Percentiles rank a stretch among this genome's conserved stretches.
Conservation (phyloP, 1,140 invertebrate genomes). For the Oreohelix idahoensis region DNA sequence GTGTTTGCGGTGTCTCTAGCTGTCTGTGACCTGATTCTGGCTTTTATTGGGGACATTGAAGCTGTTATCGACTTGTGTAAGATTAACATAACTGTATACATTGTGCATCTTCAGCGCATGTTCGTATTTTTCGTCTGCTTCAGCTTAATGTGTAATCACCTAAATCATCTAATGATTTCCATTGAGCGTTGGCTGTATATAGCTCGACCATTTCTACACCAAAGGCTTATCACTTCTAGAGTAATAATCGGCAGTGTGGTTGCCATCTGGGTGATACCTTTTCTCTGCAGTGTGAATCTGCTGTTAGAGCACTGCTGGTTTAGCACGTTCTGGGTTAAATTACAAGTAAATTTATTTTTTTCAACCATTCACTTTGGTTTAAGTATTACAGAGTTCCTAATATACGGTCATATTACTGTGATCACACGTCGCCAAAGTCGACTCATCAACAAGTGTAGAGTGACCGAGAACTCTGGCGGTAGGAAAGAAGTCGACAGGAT, state of each 20-base stretch:
- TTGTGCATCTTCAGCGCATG: not conserved
- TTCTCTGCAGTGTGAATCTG: not conserved
- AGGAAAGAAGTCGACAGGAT: not conserved
- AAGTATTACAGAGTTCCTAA: not conserved
- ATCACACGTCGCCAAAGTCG: not conserved
- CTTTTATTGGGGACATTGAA: not conserved
- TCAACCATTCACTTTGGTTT: not conserved
- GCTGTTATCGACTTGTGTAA: not conserved
- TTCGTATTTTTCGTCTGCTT: not conserved
- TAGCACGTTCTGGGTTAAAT: not conserved
- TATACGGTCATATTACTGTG: not conserved
- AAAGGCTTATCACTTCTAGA: not conserved
- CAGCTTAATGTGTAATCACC: not conserved
- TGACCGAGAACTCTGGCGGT: not conserved
- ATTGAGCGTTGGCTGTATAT: not conserved
- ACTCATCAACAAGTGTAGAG: not conserved
- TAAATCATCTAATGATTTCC: not conserved
- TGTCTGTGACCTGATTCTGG: not conserved
- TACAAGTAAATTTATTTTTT: not conserved
- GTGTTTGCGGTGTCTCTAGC: not conserved
- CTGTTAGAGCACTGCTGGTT: not conserved
- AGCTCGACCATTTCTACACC: not conserved
- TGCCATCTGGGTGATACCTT: not conserved
- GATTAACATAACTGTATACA: not conserved
- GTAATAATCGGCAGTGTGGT: not conserved